These are phyloP conservation scores for Smutsia temminckii DNA, from an alignment of 2,797 vertebrate species.

Conservation along the genomic window DNA sequence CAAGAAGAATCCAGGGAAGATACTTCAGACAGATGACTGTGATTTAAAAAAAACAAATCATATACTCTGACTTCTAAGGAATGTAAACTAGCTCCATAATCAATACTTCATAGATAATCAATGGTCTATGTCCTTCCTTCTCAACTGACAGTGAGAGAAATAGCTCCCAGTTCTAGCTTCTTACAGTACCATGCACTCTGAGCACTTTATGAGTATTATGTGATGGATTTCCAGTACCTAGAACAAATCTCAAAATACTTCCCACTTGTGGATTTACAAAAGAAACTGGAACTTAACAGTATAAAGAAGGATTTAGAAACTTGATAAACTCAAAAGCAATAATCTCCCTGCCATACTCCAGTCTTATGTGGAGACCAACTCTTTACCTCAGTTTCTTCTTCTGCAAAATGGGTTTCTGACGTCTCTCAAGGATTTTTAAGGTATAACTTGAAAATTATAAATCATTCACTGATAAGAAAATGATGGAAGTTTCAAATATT, in stretches of 20 bases:
- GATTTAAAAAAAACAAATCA: background rate
- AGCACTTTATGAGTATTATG: background rate
- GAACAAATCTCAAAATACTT: background rate
- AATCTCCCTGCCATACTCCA: background rate
- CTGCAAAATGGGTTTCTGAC: conserved; percentile 31
- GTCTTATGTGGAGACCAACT: background rate
- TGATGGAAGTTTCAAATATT: background rate
- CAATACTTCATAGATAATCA: background rate
- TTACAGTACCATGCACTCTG: background rate
- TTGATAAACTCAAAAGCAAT: background rate
- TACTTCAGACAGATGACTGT: conserved; percentile 68
- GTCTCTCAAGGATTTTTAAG: conserved; percentile 30
- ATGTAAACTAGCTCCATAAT: no score
- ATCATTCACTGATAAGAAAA: conserved; percentile 5
- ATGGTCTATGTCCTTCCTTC: background rate
- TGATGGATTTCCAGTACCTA: background rate
- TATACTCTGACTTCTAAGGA: background rate
- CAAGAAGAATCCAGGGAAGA: conserved; percentile 81
- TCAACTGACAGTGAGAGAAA: background rate
- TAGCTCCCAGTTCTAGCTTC: background rate
- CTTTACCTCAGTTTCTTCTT: background rate
- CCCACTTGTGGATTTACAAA: background rate
- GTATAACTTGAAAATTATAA: conserved; percentile 10
- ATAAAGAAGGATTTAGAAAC: background rate
- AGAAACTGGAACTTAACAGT: background rate